Percentiles rank a stretch among this genome's conserved stretches.
phyloP scores from a whole-genome alignment of 2,797 vertebrate genomes.

The Bradypodion pumilum region DNA sequence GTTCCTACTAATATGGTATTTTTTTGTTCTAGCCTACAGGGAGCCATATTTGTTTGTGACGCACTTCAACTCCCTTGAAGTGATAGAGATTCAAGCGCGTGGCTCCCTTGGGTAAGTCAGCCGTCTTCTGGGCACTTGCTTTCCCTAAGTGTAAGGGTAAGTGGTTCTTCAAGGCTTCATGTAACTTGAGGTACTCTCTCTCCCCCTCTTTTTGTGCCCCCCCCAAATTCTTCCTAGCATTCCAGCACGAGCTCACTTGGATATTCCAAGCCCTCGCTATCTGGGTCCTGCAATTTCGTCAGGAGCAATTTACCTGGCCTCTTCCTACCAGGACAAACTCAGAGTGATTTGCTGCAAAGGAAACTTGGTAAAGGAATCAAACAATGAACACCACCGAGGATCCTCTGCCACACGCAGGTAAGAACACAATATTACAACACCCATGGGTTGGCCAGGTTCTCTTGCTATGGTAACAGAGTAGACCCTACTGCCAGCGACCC shows the following conservation, averaged over 20 bases:
- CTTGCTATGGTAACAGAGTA: no score
- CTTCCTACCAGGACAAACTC: constrained; percentile 97
- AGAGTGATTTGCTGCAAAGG: constrained; percentile 97
- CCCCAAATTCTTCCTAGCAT: constrained; percentile 73
- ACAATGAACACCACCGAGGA: constrained; percentile 85
- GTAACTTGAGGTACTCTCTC: rapidly evolving
- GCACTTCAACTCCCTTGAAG: constrained; percentile 98
- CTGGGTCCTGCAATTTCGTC: constrained; percentile 96
- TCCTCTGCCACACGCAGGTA: constrained; percentile 89
- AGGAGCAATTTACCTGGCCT: constrained; percentile 93
- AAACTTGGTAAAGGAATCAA: constrained; percentile 89
- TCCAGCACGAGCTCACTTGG: constrained; percentile 88
- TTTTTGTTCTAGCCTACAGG: constrained; percentile 85
- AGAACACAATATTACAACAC: no score
- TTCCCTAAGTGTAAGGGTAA: not conserved
- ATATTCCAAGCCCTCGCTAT: constrained; percentile 93
- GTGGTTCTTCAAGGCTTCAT: not conserved
- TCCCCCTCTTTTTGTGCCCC: not conserved
- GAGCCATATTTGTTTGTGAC: constrained; percentile 98
- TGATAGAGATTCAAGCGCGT: constrained; percentile 95
- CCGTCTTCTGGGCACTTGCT: constrained; percentile 1
- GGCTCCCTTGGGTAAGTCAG: constrained; percentile 88
- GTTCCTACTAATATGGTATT: constrained; percentile 41
- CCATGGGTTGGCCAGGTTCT: no score
- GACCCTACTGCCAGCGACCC: no score